Base-by-base conservation (phyloP, 2,888 invertebrate species). In the Dastarcus helophoroides region DNA sequence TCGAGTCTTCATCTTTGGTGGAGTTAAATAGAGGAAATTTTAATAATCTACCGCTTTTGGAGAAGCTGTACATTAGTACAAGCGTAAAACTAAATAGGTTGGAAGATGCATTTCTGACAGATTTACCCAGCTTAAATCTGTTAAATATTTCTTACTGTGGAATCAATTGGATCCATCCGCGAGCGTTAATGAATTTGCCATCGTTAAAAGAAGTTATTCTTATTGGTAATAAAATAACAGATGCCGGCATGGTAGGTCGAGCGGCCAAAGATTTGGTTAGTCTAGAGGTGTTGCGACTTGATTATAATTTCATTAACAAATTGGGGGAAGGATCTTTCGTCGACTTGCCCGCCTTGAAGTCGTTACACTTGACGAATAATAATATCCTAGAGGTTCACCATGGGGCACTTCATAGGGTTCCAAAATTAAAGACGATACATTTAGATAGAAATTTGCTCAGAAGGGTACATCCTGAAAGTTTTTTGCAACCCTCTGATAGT, bases 201-300 rank as follows among this genome's bases (percentile, higher is more conserved):
- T 67, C 69, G 27, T 54, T 88, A 35, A 68, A 67, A 26, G 79
- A 80, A 45, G 56, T 89, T 8, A 74, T 78, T 12, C 59, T 89
- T 1, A 69, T 71, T 8, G 71, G 76, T 26, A 89, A 89, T 51
- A 69, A 71, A 43, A 73, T 89, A 41, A 65, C 69, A 6, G 86
- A 88, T 52, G 82, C 83, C 7, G 73, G 75, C n/a, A 79, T 85
- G 73, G 69, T 88, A 6, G 86, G 88, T 3, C 69, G 82, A 43
- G 79, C 79, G 7, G 70, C 77, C 8, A 71, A 80, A 53, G 86
- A 85, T 48, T 63, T 88, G 26, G 76, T 78, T n/a, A 69, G 71
- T 34, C 56, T 89, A 15, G 73, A 79, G 28, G 68, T 71, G 14
- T 56, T 89, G 16, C 71, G 77, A 35, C 58, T 89, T 8, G 81